Evolutionary conservation across 2,113 vertebrate species (phyloP), one percentile per base, ranked within the genome.

Genomic region (Antidorcas marsupialis): DNA sequence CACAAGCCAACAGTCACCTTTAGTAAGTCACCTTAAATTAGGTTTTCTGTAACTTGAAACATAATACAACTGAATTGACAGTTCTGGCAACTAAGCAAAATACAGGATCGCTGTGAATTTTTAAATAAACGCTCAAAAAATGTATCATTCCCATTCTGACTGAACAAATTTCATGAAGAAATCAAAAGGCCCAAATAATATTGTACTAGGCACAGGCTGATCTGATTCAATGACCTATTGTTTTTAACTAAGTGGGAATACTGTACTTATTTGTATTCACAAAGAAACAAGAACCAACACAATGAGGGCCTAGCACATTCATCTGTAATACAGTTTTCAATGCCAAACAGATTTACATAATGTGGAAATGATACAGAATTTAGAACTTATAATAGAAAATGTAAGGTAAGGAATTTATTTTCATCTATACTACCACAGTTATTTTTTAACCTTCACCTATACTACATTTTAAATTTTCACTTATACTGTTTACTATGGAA

Each of bases 241-340:
- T 27, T 93, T 95, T 81, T 78, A 60, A 83, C 55, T 30, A 27
- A 57, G 19, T 81, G 25, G 85, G 92, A 90, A 90, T 11, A 17
- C 25, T 62, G 10, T 88, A 10, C 17, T 93, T 19, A 55, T 55
- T 23, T 83, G 50, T 64, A 91, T 53, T 59, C 16, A 39, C 0
- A 94, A 47, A 97, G 30, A 91, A 89, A 94, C 7, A 82, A 94
- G 47, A 96, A 91, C 9, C 88, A 83, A 89, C 7, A n/a, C 36
- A 2, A 50, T 7, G 52, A 28, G 16, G 55, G 67, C 62, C 13
- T 10, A 57, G 45, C 23, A 28, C 3, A 8, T 14, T 16, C 74
- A 50, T 27, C 43, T 83, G 33, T 10, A 16, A 50, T 39, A 95
- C 0, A 33, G 23, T 71, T 96, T 62, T 88, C 87, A 93, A 89